Base-by-base conservation (phyloP, 2,888 invertebrate species). In the Ceraclea dissimilis region DNA sequence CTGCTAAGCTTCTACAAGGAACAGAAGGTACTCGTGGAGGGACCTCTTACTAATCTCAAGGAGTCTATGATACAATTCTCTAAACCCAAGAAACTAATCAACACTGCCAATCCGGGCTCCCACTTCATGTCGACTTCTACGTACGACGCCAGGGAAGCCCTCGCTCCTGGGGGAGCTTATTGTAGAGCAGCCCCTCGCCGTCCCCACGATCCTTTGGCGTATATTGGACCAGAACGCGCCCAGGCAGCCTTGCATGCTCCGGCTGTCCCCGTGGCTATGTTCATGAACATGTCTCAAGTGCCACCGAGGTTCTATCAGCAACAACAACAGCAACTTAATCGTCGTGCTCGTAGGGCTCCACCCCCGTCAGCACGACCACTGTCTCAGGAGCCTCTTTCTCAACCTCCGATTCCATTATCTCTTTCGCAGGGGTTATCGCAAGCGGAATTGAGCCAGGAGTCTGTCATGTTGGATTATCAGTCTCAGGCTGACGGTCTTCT, bases 61-160 rank as follows among this genome's bases (percentile, higher is more conserved):
- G 95, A 97, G 71, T 94, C 95, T 0, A 83, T 94, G 67, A 94
- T 99, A 58, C 95, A 94, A 70, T 95, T 99, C 72, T 91, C 95
- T 26, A 98, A 97, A 71, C 97, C 97, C 1, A 93, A 95, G 72
- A 96, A 96, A 71, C 79, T 99, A 63, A 86, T 94, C 18, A 97
- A 98, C 71, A 85, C 91, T 0, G 84, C 91, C 56, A 98, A 97
- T 72, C 97, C 97, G 1, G 95, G 95, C 0, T 90, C 94, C 1
- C 94, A 97, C 68, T 98, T 97, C 70, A 97, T 98, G 97, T 92
- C 91, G 54, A 94, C 92, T 21, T 90, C 93, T 22, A 94, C 95
- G 86, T 97, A 93, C 72, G 95, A 96, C 74, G 97, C 97, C 16
- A 82, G 96, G 63, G 96, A 97, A 72, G 94, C 93, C 2, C 81